Percentiles rank a stretch among this genome's conserved stretches.
Conservation (phyloP, 2,888 invertebrate species). For the Nowickia ferox region DNA sequence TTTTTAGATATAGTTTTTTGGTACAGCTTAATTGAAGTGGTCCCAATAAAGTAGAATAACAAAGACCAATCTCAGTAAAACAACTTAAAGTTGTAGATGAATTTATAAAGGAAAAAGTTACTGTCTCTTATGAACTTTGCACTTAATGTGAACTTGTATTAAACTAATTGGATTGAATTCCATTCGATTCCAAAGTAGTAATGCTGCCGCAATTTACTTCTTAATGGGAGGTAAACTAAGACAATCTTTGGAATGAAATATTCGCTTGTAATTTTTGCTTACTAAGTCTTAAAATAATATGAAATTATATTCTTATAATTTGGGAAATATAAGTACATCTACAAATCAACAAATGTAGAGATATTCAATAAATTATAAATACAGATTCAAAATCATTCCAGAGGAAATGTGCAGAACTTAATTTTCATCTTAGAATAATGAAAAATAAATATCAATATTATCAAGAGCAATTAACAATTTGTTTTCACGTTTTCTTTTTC, state of each 20-base stretch:
- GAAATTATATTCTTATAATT: background rate
- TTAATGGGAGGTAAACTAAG: background rate
- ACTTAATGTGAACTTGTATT: background rate
- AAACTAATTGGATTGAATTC: background rate
- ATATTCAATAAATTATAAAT: background rate
- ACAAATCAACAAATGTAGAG: background rate
- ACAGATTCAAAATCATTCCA: background rate
- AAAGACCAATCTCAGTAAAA: background rate
- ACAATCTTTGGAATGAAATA: slow-evolving; percentile 1
- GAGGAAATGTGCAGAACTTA: background rate
- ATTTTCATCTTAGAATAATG: slow-evolving; percentile 3
- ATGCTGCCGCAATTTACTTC: background rate
- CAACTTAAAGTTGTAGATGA: slow-evolving; percentile 57
- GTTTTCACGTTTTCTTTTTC: slow-evolving; percentile 31
- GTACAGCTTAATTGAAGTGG: slow-evolving; percentile 53
- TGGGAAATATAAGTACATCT: background rate
- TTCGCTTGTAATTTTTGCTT: background rate
- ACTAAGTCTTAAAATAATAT: background rate
- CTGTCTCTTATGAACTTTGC: slow-evolving; percentile 27
- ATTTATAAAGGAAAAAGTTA: background rate
- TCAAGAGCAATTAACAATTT: slow-evolving; percentile 5
- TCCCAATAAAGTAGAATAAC: background rate
- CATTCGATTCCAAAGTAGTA: background rate
- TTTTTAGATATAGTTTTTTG: slow-evolving; percentile 62
- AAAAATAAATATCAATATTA: slow-evolving; percentile 2